Base-by-base conservation (phyloP, 1,140 invertebrate genomes). In the Drosophila lacertosa region DNA sequence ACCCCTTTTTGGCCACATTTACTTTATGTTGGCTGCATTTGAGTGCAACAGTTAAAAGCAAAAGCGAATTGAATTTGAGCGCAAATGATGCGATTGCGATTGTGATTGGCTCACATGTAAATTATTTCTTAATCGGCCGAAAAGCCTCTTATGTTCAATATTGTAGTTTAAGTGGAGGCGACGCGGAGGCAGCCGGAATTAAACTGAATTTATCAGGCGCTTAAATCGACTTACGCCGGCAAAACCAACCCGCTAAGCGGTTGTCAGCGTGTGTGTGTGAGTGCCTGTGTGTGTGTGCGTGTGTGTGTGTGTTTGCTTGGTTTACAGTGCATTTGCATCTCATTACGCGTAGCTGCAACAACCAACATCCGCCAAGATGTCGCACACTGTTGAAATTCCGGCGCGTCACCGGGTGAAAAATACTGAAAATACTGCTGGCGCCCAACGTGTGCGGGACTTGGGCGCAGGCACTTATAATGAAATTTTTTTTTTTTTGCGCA, bases 51-150 rank as follows among this genome's bases (percentile, higher is more conserved):
- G 6, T n/a, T 22, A 45, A 20, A 20, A 13, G 37, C 13, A 26
- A 24, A 24, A 5, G 20, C 11, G 22, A 24, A 9, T 45, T 37
- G 57, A 68, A 29, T 6, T 29, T 9, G 26, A 29, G 24, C 24
- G 24, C 24, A 26, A 26, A 68, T 62, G 32, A 60, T 24, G 20
- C 48, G 47, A 42, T 13, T 59, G 37, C n/a, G n/a, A n/a, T n/a
- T n/a, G n/a, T n/a, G n/a, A n/a, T n/a, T n/a, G n/a, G n/a, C 55
- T 42, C 45, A 16, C 33, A 39, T 32, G 22, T 50, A 45, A 60
- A 72, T 75, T 55, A 51, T 62, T 72, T 59, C 55, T 67, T 75
- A 71, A 74, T 60, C 55, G 67, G 26, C 15, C 37, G 22, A 20
- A 20, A 60, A 77, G 44, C 22, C 39, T 35, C 45, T 78, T 74